Percentiles rank a stretch among this genome's conserved stretches.
Evolutionary conservation across 2,888 invertebrate genomes (phyloP).

Genomic region (Branchipolynoe longqiensis): DNA sequence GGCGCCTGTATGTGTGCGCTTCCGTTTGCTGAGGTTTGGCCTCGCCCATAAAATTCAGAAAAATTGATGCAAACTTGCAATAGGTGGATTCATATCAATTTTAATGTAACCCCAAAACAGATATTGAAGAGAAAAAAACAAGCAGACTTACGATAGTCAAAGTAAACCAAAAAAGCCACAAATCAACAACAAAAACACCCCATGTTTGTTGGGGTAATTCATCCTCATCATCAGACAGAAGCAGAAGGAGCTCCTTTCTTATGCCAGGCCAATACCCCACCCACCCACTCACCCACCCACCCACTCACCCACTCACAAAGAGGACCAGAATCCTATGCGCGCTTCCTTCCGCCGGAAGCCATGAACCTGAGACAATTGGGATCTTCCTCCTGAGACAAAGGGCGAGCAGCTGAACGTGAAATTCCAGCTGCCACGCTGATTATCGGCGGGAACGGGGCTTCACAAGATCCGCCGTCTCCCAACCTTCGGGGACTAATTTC

Average conservation of each 20-base stretch:
- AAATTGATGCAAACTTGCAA: no score
- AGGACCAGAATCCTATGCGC: constrained; percentile 17
- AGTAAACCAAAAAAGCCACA: no score
- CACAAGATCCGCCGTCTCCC: neutral
- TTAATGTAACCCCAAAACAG: no score
- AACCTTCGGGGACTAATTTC: neutral
- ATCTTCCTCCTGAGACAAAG: constrained; percentile 19
- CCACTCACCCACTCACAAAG: neutral
- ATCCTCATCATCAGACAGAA: constrained; percentile 18
- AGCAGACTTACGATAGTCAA: no score
- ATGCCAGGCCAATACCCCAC: neutral
- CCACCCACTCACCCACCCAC: neutral
- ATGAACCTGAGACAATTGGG: constrained; percentile 46
- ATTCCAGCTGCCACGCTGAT: constrained; percentile 30
- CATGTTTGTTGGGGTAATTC: no score
- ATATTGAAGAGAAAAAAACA: no score
- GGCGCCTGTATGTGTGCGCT: no score
- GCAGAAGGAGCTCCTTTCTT: neutral
- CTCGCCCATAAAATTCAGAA: no score
- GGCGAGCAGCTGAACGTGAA: constrained; percentile 13
- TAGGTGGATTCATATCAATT: no score
- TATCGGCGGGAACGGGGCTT: constrained; percentile 6
- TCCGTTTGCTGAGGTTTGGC: no score
- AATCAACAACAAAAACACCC: no score
- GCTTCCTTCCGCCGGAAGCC: constrained; percentile 44